These are phyloP conservation scores for Protomyctophum bolini DNA, from an alignment of 2,113 vertebrate genomes.

Conservation along the genomic window DNA sequence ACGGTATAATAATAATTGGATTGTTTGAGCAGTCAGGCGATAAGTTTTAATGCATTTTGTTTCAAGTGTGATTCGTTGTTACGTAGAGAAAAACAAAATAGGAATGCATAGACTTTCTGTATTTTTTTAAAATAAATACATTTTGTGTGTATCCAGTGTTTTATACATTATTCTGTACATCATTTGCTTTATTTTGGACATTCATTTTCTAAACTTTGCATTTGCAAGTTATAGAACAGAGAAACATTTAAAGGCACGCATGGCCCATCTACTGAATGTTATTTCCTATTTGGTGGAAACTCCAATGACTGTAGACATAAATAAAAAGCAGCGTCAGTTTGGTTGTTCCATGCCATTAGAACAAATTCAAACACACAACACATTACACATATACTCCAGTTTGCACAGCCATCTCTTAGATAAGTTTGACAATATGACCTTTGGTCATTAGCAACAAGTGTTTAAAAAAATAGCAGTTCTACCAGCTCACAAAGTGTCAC, in stretches of 20 bases:
- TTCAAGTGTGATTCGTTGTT: slow-evolving; percentile 71
- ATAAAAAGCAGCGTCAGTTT: not conserved
- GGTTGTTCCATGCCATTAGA: no score
- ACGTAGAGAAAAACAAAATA: slow-evolving; percentile 77
- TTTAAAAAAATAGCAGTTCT: no score
- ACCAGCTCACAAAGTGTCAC: no score
- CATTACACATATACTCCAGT: not conserved
- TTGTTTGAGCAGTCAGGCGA: slow-evolving; percentile 37
- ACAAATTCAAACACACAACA: no score
- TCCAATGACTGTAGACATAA: not conserved
- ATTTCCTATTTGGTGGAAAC: not conserved
- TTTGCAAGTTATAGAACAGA: not conserved
- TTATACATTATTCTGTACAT: slow-evolving; percentile 15
- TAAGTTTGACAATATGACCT: not conserved
- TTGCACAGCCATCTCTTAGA: not conserved
- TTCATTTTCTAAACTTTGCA: not conserved
- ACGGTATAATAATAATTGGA: slow-evolving; percentile 14
- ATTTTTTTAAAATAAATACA: slow-evolving; percentile 93
- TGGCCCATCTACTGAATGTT: not conserved
- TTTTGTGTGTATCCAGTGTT: slow-evolving; percentile 54
- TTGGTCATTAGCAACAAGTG: not conserved
- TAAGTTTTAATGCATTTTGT: slow-evolving; percentile 74
- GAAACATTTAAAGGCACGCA: not conserved
- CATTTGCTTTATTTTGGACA: slow-evolving; percentile 7
- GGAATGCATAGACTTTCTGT: slow-evolving; percentile 84